A percentile compares a stretch with the other conserved stretches of the same genome.
Evolutionary conservation across 2,113 vertebrate genomes (phyloP).

Genomic region (Orientallactaga bullata): DNA sequence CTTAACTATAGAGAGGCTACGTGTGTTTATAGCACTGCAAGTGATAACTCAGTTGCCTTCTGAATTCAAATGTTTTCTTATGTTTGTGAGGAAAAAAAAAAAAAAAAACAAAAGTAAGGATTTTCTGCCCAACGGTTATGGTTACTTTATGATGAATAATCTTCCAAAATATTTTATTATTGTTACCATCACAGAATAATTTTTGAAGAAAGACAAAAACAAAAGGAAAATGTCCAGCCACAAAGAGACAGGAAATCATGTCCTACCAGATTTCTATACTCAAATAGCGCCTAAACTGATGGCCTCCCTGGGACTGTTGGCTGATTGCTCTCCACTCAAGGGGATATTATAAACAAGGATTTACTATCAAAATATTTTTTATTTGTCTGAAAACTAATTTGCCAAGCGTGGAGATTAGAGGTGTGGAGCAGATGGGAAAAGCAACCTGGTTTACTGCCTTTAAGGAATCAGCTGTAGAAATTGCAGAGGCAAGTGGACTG

Average conservation of each 20-base stretch:
- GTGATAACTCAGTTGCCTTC: neutral
- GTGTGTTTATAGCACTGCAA: neutral
- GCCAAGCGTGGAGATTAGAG: constrained; percentile 74
- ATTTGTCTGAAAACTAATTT: constrained; percentile 83
- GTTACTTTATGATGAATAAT: neutral
- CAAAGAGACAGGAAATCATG: constrained; percentile 64
- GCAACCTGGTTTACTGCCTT: constrained; percentile 70
- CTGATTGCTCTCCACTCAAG: constrained; percentile 66
- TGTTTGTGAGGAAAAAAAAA: neutral
- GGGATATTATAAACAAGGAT: constrained; percentile 79
- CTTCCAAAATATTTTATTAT: constrained; percentile 42
- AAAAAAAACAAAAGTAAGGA: neutral
- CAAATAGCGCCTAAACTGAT: constrained; percentile 63
- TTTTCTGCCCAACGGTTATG: neutral
- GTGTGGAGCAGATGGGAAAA: constrained; percentile 75
- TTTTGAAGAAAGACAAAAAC: constrained; percentile 47
- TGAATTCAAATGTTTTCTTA: constrained; percentile 62
- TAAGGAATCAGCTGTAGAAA: constrained; percentile 70
- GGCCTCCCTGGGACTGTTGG: constrained; percentile 60
- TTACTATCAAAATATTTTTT: constrained; percentile 83
- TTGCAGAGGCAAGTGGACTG: constrained; percentile 51
- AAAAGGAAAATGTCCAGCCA: constrained; percentile 42
- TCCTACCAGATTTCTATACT: constrained; percentile 42
- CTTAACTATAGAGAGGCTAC: neutral
- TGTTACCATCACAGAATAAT: neutral